Conservation (phyloP, 2,797 vertebrate genomes). For the Sebastes oblongus region DNA sequence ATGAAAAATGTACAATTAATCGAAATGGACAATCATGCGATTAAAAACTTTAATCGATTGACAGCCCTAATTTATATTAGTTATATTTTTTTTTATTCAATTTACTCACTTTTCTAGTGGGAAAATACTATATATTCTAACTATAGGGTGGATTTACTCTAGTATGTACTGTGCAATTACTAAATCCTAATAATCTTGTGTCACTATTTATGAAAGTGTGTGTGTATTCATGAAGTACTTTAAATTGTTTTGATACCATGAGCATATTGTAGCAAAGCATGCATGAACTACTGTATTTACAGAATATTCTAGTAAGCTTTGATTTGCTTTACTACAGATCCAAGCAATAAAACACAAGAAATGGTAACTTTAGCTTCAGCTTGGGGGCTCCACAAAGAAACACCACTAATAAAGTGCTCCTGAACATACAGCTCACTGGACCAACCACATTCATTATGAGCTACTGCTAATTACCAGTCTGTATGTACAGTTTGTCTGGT, state of each 20-base stretch:
- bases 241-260: neutral
- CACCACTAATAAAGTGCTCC: conserved; percentile 53
- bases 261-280: neutral
- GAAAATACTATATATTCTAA: neutral
- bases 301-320: neutral
- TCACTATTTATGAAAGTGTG: neutral
- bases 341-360: conserved; percentile 51
- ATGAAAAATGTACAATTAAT: no score
- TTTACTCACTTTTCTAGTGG: neutral
- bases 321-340: conserved; percentile 32
- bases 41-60: no score
- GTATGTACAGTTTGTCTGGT: conserved; percentile 27
- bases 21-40: no score
- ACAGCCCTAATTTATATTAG: neutral
- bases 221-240: neutral
- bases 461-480: conserved; percentile 58
- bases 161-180: neutral
- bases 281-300: neutral
- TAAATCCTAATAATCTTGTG: neutral
- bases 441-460: conserved; percentile 66
- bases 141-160: neutral
- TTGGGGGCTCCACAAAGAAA: conserved; percentile 29
- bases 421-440: conserved; percentile 61
- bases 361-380: conserved; percentile 29
- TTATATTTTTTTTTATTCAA: neutral